These are phyloP conservation scores for Uromys caudimaculatus DNA, from an alignment of 2,797 vertebrate genomes.

Conservation along the genomic window DNA sequence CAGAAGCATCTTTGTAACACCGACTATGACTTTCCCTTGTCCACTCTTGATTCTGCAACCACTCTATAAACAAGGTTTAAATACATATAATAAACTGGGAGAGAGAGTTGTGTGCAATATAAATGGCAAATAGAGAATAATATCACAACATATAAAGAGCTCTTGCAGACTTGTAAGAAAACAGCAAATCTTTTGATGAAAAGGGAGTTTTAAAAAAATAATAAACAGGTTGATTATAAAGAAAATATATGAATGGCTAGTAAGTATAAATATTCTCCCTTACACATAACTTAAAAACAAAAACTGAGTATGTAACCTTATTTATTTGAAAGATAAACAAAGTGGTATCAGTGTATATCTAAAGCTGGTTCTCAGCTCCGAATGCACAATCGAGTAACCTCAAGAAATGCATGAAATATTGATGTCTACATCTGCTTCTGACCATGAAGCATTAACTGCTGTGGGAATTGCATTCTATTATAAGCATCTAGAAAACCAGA, in stretches of 20 bases:
- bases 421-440: constrained; percentile 52
- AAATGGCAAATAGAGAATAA: constrained; percentile 7
- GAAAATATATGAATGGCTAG: neutral
- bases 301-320: neutral
- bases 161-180: neutral
- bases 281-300: neutral
- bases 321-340: constrained; percentile 51
- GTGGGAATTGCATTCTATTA: neutral
- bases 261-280: neutral
- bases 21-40: neutral
- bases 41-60: neutral
- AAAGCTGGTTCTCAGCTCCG: neutral
- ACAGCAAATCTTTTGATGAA: constrained; percentile 14
- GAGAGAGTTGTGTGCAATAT: neutral
- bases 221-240: neutral
- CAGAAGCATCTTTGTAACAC: constrained; percentile 14
- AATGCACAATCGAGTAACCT: neutral
- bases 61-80: neutral
- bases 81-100: neutral
- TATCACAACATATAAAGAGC: neutral
- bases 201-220: neutral
- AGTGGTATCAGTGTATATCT: constrained; percentile 1
- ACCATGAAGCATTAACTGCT: constrained; percentile 40
- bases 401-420: constrained; percentile 59
- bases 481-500: constrained; percentile 47